These are phyloP conservation scores for Argopecten irradians DNA, from an alignment of 1,140 invertebrate genomes.

Conservation along the genomic window DNA sequence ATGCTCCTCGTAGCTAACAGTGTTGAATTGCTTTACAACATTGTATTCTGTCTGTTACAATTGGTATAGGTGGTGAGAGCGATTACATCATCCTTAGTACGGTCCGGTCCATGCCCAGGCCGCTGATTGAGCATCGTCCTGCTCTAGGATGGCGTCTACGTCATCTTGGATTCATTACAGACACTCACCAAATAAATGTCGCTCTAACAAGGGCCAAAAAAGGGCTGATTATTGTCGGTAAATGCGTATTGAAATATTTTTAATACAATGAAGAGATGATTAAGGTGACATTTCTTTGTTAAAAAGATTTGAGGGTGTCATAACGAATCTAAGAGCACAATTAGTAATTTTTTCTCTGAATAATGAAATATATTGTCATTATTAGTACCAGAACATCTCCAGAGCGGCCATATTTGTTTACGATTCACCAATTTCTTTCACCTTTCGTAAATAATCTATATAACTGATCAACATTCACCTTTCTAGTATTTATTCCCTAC, in stretches of 20 bases:
- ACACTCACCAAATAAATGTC: constrained; percentile 71
- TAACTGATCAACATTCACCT: too few relatives aligned
- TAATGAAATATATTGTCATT: too few relatives aligned
- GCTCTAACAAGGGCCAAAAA: constrained; percentile 69
- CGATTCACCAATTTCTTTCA: constrained; percentile 34
- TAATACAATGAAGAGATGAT: too few relatives aligned
- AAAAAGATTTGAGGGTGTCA: too few relatives aligned
- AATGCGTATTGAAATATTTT: too few relatives aligned
- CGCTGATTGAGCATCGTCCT: constrained; percentile 63
- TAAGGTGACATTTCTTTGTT: too few relatives aligned
- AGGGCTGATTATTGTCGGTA: constrained; percentile 72
- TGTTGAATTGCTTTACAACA: too few relatives aligned
- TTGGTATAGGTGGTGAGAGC: constrained; percentile 63
- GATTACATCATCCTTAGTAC: constrained; percentile 70
- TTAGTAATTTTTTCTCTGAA: not conserved
- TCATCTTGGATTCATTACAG: constrained; percentile 70
- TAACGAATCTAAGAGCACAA: too few relatives aligned
- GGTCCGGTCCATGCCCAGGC: constrained; percentile 63
- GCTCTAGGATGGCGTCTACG: constrained; percentile 66
- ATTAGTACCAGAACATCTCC: constrained; percentile 24
- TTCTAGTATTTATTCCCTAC: too few relatives aligned
- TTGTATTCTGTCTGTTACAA: too few relatives aligned
- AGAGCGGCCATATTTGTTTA: constrained; percentile 25
- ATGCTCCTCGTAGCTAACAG: too few relatives aligned
- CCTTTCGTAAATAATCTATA: too few relatives aligned